phyloP scores from a whole-genome alignment of 2,888 invertebrate genomes.

The Patella caerulea region DNA sequence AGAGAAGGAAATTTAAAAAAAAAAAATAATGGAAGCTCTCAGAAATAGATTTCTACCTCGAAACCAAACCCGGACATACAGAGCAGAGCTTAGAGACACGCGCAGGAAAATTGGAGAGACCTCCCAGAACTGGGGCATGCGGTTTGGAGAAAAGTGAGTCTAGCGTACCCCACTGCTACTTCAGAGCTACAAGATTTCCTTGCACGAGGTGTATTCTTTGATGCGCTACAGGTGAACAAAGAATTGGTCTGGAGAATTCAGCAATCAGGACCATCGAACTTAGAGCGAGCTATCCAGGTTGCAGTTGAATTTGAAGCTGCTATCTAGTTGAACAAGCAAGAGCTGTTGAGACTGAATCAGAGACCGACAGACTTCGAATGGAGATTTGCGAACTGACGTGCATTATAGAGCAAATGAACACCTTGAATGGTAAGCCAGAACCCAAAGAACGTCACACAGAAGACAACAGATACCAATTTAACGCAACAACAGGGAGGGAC shows the following conservation, averaged over 20 bases:
- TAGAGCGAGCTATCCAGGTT: conserved; percentile 1
- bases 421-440: too few species aligned
- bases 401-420: not conserved
- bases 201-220: conserved; percentile 2
- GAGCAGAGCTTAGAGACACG: too few species aligned
- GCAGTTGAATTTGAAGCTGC: conserved; percentile 14
- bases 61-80: too few species aligned
- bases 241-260: conserved; percentile 4
- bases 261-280: conserved; percentile 3
- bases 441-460: too few species aligned
- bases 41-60: too few species aligned
- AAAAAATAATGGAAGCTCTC: not conserved
- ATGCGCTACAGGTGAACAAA: not conserved
- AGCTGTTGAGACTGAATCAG: not conserved
- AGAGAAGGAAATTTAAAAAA: too few species aligned
- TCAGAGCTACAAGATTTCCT: not conserved
- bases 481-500: too few species aligned
- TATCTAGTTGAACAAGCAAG: not conserved
- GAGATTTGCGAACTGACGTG: not conserved
- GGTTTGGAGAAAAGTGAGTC: not conserved
- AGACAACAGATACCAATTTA: too few species aligned
- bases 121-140: conserved; percentile 6
- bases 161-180: not conserved
- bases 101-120: not conserved
- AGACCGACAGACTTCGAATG: not conserved